Percentiles rank a stretch among this genome's conserved stretches.
Conservation (phyloP, 1,140 invertebrate genomes). For the Ips nitidus region DNA sequence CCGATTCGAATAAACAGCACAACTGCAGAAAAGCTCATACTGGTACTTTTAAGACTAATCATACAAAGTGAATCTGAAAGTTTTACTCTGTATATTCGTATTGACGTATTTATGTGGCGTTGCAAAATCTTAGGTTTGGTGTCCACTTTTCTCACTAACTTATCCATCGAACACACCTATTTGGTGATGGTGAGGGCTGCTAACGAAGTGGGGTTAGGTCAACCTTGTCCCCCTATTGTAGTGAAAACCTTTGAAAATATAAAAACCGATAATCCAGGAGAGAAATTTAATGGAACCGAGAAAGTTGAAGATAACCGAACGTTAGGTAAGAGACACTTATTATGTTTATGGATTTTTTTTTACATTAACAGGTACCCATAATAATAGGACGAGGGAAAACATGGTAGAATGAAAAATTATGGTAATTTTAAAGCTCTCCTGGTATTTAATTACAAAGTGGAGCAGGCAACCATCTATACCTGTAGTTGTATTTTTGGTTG, state of each 20-base stretch:
- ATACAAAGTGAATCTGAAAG: too few relatives aligned
- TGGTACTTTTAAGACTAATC: background rate
- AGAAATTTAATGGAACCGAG: constrained; percentile 22
- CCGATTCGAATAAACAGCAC: constrained; percentile 16
- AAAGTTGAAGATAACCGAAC: constrained; percentile 48
- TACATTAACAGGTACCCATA: background rate
- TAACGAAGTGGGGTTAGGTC: constrained; percentile 58
- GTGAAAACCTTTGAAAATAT: constrained; percentile 43
- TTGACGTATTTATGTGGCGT: background rate
- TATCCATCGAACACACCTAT: constrained; percentile 56
- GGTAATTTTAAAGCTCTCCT: too few relatives aligned
- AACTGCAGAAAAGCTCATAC: constrained; percentile 28
- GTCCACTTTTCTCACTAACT: constrained; percentile 50
- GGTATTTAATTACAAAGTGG: too few relatives aligned
- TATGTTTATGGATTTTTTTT: too few relatives aligned
- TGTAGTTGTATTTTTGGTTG: too few relatives aligned
- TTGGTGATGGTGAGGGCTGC: constrained; percentile 58
- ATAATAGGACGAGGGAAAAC: too few relatives aligned
- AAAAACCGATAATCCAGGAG: constrained; percentile 6
- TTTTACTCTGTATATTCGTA: background rate
- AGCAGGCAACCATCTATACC: too few relatives aligned
- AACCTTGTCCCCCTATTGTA: constrained; percentile 52
- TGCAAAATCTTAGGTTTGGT: constrained; percentile 17
- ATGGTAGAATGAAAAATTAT: too few relatives aligned
- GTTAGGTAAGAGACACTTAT: constrained; percentile 49